Evolutionary conservation across 2,113 vertebrate genomes (phyloP), one percentile per base, ranked within the genome.

Genomic region (Anser cygnoides): DNA sequence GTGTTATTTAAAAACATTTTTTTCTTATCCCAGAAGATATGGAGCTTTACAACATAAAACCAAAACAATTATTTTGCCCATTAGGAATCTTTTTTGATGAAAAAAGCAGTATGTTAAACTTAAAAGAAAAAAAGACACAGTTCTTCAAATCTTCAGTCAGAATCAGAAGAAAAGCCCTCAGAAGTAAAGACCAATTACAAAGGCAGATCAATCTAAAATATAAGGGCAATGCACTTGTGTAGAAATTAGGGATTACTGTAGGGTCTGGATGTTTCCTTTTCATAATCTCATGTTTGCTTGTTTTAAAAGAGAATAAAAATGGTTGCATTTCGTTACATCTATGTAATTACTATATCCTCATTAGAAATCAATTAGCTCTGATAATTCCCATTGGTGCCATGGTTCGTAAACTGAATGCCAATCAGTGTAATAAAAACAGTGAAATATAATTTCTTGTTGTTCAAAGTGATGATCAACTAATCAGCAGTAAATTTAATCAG

Each of bases 401-500:
- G 79, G 84, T 70, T 97, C 89, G 90, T 96, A 96, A 95, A 92
- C 84, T 70, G 89, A 97, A 95, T 59, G 87, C 63, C 87, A 95
- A 88, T 94, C 96, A 96, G 89, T 62, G 59, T 95, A 97, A 97
- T 91, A 88, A 97, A 96, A 95, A 50, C 73, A 97, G 92, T 93
- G 94, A 96, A 96, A 95, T 88, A 79, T 96, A 96, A 97, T 98
- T 98, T 97, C 95, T 96, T 97, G 94, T 96, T 97, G 94, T 98
- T 97, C 87, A 93, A 97, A 97, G 87, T 90, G 80, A 85, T 74
- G 94, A 98, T 97, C 94, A 95, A 96, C 95, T 97, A 97, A 97
- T 98, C 96, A 98, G 92, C 83, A 97, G 83, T 72, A 97, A 97
- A 98, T 97, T 97, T 97, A 97, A 96, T 97, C 96, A 97, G 95